A percentile compares a stretch with the other conserved stretches of the same genome.
phyloP scores from a whole-genome alignment of 1,140 invertebrate genomes.

The Habropoda laboriosa region DNA sequence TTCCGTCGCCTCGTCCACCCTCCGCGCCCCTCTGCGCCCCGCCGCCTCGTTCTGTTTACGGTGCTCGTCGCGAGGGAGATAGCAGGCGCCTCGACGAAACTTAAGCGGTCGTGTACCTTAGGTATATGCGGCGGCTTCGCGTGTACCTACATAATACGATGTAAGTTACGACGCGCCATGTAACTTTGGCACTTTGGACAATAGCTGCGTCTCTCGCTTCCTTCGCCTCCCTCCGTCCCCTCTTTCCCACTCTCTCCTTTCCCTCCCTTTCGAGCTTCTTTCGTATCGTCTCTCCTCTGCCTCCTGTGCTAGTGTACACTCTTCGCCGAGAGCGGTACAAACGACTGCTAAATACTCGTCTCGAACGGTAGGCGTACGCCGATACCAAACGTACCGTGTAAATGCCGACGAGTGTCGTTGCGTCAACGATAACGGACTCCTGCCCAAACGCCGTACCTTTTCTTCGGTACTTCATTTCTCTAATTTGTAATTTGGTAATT shows the following conservation, averaged over 20 bases:
- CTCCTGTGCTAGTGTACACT: conserved; percentile 27
- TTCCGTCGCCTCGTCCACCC: conserved; percentile 47
- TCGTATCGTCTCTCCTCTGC: neutral
- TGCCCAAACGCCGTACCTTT: too few relatives aligned
- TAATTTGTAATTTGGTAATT: too few relatives aligned
- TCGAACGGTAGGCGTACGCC: too few relatives aligned
- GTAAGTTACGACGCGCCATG: conserved; percentile 70
- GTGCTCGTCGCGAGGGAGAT: conserved; percentile 66
- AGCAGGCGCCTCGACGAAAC: conserved; percentile 68
- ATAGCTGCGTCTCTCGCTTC: conserved; percentile 67
- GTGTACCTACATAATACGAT: conserved; percentile 69
- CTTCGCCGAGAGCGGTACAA: conserved; percentile 35
- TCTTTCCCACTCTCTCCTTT: neutral
- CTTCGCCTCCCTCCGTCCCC: conserved; percentile 16
- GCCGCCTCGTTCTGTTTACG: conserved; percentile 64
- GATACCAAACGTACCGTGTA: too few relatives aligned
- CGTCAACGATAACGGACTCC: too few relatives aligned
- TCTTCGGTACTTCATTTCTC: too few relatives aligned
- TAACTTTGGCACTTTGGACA: conserved; percentile 74
- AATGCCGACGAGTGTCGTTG: neutral
- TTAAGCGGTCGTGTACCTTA: conserved; percentile 71
- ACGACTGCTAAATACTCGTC: conserved; percentile 63
- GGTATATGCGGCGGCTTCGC: conserved; percentile 59
- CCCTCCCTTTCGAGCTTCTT: conserved; percentile 2
- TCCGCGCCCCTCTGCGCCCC: too few relatives aligned